Evolutionary conservation across 2,888 invertebrate genomes (phyloP), one percentile per base, ranked within the genome.

Genomic region (Tineola bisselliella): DNA sequence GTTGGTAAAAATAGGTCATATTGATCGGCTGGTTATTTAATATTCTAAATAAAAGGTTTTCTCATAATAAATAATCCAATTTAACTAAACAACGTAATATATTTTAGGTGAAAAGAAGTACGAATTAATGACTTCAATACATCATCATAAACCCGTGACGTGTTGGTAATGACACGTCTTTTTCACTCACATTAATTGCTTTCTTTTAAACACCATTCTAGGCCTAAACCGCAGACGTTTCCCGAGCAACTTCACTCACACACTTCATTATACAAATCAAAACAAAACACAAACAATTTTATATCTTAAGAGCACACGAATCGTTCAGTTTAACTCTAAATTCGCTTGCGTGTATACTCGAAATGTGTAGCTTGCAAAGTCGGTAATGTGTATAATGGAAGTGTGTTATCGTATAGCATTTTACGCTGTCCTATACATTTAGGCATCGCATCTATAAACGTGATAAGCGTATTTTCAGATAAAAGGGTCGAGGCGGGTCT

Each of bases 391-490:
- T 69, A 71, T 60, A 63, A 64, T 63, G 57, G 62, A 63, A 75
- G 75, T 75, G 75, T 74, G 72, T 77, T 75, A 71, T 73, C 76
- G 67, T 74, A 71, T 77, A 75, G 76, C 74, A 74, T 74, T 76
- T 77, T 73, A 72, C 74, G 74, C 73, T 70, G 67, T 67, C 64
- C 73, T 74, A 77, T 73, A 77, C 70, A 75, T 79, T 79, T 75
- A 79, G 75, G 73, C 67, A 72, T 68, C 77, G 71, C 73, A 74
- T 76, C 74, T 76, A 81, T 81, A 81, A 79, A 82, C 81, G 80
- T 80, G 80, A 83, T 82, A 82, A 81, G 80, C 82, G 80, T 83
- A 82, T 84, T 82, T 76, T 70, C 77, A 77, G 80, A 83, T 82
- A 82, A 82, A 84, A 83, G 82, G 83, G 81, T 82, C 79, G 76